Evolutionary conservation across 1,140 invertebrate species (phyloP).

Genomic region (Glomeris maerens): DNA sequence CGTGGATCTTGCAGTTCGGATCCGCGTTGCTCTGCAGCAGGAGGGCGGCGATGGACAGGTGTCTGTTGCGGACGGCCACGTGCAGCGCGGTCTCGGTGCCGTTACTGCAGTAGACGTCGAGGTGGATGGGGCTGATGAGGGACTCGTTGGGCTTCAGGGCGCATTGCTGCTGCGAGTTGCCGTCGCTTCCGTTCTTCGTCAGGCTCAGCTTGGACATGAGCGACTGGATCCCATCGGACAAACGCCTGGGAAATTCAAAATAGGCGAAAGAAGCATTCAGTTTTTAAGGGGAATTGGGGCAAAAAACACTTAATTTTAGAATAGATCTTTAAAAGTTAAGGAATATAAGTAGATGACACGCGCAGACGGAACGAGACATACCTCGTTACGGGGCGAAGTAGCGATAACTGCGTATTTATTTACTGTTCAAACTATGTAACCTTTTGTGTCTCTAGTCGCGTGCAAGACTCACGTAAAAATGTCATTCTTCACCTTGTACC

Average conservation of each 20-base stretch:
- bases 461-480: too few relatives aligned
- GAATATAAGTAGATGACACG: too few relatives aligned
- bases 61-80: conserved; percentile 57
- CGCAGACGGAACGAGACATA: too few relatives aligned
- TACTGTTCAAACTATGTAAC: too few relatives aligned
- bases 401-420: too few relatives aligned
- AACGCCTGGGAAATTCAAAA: conserved; percentile 53
- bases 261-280: too few relatives aligned
- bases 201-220: conserved; percentile 68
- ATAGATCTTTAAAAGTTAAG: too few relatives aligned
- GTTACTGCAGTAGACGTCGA: conserved; percentile 61
- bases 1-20: conserved; percentile 30
- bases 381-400: too few relatives aligned
- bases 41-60: conserved; percentile 53
- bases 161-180: background rate
- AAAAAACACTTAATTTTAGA: too few relatives aligned
- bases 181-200: conserved; percentile 12
- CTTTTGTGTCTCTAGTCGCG: too few relatives aligned
- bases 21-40: conserved; percentile 52
- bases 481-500: too few relatives aligned
- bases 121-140: conserved; percentile 47
- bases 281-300: too few relatives aligned
- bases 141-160: conserved; percentile 28
- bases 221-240: conserved; percentile 72
- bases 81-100: conserved; percentile 59